These are phyloP conservation scores for Triplophysa rosa DNA, from an alignment of 2,113 vertebrate genomes.

Conservation along the genomic window DNA sequence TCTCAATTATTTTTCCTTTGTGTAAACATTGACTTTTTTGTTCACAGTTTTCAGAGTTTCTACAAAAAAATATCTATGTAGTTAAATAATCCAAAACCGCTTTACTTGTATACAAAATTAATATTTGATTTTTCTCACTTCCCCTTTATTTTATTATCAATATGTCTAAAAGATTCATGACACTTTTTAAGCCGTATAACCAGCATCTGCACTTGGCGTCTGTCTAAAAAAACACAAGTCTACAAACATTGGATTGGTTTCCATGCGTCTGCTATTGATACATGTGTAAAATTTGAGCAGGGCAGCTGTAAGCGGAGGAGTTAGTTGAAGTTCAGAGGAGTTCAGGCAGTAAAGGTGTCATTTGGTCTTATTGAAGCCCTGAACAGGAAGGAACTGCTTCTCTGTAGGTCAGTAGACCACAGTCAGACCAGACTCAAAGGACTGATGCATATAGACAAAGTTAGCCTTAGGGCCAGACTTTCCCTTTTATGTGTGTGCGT, in stretches of 20 bases:
- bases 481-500: conserved; percentile 16
- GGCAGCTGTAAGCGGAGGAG: conserved; percentile 42
- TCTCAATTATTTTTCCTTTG: too few relatives aligned
- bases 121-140: too few relatives aligned
- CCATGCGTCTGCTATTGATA: conserved; percentile 13
- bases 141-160: neutral
- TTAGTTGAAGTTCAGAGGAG: conserved; percentile 48
- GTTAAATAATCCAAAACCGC: too few relatives aligned
- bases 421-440: conserved; percentile 32
- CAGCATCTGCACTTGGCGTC: neutral
- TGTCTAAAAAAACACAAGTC: neutral
- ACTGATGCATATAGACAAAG: conserved; percentile 33
- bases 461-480: conserved; percentile 45
- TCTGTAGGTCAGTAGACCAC: conserved; percentile 52
- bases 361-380: conserved; percentile 43
- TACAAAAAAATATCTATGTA: too few relatives aligned
- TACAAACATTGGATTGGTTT: conserved; percentile 3
- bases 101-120: too few relatives aligned
- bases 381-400: conserved; percentile 55
- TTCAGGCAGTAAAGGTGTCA: conserved; percentile 15
- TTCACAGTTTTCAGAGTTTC: too few relatives aligned
- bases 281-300: conserved; percentile 1
- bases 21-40: too few relatives aligned
- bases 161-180: neutral
- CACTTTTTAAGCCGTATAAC: conserved; percentile 2